Evolutionary conservation across 2,797 vertebrate species (phyloP).

Genomic region (Oophaga sylvatica): DNA sequence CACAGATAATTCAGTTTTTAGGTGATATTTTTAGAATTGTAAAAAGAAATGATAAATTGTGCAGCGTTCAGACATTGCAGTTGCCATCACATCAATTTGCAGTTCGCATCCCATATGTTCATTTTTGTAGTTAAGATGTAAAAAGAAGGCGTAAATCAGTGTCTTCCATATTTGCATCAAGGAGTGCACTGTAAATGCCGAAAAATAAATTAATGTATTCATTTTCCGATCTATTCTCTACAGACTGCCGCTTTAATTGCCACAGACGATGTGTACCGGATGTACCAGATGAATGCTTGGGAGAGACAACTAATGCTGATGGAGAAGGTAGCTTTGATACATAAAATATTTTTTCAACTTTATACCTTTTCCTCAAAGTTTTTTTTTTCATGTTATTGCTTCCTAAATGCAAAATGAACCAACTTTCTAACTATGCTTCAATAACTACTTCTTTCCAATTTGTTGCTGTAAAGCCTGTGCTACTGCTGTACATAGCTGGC

Average conservation of each 20-base stretch:
- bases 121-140: not conserved
- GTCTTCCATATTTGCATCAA: not conserved
- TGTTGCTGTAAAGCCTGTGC: too few relatives aligned
- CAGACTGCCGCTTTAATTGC: conserved; percentile 95
- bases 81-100: too few relatives aligned
- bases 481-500: too few relatives aligned
- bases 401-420: not conserved
- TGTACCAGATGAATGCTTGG: conserved; percentile 89
- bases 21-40: too few relatives aligned
- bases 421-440: too few relatives aligned
- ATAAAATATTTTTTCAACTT: not conserved
- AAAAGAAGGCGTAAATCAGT: not conserved
- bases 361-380: too few relatives aligned
- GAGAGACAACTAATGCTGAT: conserved; percentile 71
- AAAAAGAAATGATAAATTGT: too few relatives aligned
- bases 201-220: not conserved
- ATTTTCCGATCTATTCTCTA: not conserved
- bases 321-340: conserved; percentile 42
- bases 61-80: too few relatives aligned
- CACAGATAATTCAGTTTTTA: too few relatives aligned
- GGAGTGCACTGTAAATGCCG: not conserved
- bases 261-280: conserved; percentile 89
- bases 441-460: too few relatives aligned
- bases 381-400: not conserved
- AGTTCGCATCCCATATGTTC: not conserved